phyloP scores from a whole-genome alignment of 2,888 invertebrate species.

The Rotaria magnacalcarata region DNA sequence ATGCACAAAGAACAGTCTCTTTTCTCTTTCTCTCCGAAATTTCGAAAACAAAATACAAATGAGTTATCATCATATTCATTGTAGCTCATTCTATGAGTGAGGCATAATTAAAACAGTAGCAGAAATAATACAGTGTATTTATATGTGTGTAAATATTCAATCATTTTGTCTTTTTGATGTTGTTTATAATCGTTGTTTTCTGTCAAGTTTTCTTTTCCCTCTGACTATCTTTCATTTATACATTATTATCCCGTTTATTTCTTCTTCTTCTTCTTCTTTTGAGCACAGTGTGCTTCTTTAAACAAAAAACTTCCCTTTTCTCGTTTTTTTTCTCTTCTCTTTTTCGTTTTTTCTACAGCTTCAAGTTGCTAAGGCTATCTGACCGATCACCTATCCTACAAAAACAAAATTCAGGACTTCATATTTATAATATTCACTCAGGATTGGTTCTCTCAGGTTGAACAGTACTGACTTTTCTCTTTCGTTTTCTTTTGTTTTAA shows the following conservation, averaged over 20 bases:
- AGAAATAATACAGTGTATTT: not conserved
- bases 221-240: not conserved
- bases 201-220: not conserved
- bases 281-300: not conserved
- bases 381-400: not conserved
- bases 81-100: not conserved
- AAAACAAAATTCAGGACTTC: not conserved
- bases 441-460: not conserved
- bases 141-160: not conserved
- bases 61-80: not conserved
- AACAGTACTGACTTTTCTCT: not conserved
- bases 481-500: not conserved
- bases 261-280: not conserved
- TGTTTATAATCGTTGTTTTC: not conserved
- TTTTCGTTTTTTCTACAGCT: not conserved
- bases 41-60: not conserved
- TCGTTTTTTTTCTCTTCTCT: not conserved
- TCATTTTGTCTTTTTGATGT: not conserved
- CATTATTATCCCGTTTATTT: not conserved
- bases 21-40: not conserved
- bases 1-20: constrained; percentile 25
- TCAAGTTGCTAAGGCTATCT: not conserved
- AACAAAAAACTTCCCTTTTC: not conserved
- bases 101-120: not conserved
- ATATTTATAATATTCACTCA: not conserved